These are phyloP conservation scores for Agelastica alni DNA, from an alignment of 2,888 invertebrate species.

Conservation along the genomic window DNA sequence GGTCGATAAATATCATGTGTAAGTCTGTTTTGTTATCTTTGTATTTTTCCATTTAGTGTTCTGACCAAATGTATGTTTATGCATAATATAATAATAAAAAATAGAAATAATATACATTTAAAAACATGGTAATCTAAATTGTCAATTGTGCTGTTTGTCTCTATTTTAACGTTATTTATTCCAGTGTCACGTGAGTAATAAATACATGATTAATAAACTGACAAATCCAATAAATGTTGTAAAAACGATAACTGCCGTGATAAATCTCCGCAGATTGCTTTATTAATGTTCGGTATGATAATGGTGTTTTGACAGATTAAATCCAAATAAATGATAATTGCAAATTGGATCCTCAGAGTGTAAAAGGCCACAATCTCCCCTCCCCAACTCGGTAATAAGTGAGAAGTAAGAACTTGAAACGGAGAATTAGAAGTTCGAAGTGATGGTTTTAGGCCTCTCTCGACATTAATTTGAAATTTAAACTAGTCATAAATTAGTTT, in stretches of 20 bases:
- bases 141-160: too few species aligned
- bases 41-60: neutral
- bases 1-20: neutral
- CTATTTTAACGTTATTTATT: too few species aligned
- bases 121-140: too few species aligned
- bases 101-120: too few species aligned
- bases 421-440: slow-evolving; percentile 50
- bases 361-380: slow-evolving; percentile 43
- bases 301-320: slow-evolving; percentile 39
- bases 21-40: neutral
- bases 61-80: too few species aligned
- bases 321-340: slow-evolving; percentile 50
- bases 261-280: slow-evolving; percentile 8
- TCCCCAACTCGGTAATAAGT: slow-evolving; percentile 41
- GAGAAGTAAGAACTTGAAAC: slow-evolving; percentile 50
- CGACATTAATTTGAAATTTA: slow-evolving; percentile 56
- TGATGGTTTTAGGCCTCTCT: slow-evolving; percentile 47
- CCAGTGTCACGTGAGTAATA: neutral
- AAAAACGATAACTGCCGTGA: slow-evolving; percentile 9
- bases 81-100: too few species aligned
- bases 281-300: slow-evolving; percentile 24
- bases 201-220: neutral
- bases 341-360: slow-evolving; percentile 41
- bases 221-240: neutral
- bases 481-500: slow-evolving; percentile 53